Conservation (phyloP, 2,888 invertebrate genomes). For the Cyclophora punctaria region DNA sequence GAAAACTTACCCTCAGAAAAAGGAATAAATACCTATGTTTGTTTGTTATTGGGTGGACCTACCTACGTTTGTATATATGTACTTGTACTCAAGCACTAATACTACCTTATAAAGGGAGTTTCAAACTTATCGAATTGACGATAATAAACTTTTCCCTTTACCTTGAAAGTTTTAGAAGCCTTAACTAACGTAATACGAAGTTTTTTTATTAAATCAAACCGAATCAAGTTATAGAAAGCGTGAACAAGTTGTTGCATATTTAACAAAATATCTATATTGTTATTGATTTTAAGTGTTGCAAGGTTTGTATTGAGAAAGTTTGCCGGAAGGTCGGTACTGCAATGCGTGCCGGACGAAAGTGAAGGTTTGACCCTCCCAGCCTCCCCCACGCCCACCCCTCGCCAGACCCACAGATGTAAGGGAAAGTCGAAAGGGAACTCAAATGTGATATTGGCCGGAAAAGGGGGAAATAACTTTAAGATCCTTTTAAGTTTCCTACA, state of each 20-base stretch:
- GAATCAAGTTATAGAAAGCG: too few relatives aligned
- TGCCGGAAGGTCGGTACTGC: slow-evolving; percentile 40
- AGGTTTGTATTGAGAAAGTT: slow-evolving; percentile 39
- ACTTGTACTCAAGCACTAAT: too few relatives aligned
- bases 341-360: slow-evolving; percentile 47
- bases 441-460: slow-evolving; percentile 13
- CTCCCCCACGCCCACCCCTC: slow-evolving; percentile 25
- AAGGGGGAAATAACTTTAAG: slow-evolving; percentile 10
- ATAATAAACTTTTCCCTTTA: too few relatives aligned
- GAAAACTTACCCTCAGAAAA: too few relatives aligned
- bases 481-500: slow-evolving; percentile 1
- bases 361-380: slow-evolving; percentile 33
- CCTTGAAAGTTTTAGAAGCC: too few relatives aligned
- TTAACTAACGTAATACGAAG: too few relatives aligned
- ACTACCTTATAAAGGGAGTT: too few relatives aligned
- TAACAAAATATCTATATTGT: slow-evolving; percentile 14
- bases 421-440: slow-evolving; percentile 52
- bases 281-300: slow-evolving; percentile 2
- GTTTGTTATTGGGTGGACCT: too few relatives aligned
- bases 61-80: too few relatives aligned
- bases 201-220: too few relatives aligned
- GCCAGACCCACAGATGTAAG: slow-evolving; percentile 44
- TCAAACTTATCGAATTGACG: too few relatives aligned
- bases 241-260: not conserved
- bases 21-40: too few relatives aligned